Percentiles rank a stretch among this genome's conserved stretches.
Conservation (phyloP, 2,113 vertebrate species). For the Orycteropus afer region DNA sequence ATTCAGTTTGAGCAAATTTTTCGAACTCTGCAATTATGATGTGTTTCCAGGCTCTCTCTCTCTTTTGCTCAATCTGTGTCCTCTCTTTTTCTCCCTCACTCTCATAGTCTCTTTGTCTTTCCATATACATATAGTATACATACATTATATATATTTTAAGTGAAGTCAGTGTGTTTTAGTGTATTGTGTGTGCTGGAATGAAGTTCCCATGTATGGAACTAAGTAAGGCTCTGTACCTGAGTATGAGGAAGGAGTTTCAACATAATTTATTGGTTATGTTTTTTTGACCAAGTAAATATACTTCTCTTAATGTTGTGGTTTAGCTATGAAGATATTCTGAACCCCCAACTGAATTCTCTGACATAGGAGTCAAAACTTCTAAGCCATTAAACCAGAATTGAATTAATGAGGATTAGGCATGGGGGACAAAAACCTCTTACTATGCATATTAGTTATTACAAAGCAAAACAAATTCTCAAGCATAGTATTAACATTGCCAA, state of each 20-base stretch:
- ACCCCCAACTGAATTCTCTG: not conserved
- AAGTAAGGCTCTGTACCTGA: not conserved
- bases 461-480: slow-evolving; percentile 3
- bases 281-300: not conserved
- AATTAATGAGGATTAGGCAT: not conserved
- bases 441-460: not conserved
- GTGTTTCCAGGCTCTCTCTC: not conserved
- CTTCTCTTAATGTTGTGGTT: not conserved
- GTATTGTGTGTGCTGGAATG: not conserved
- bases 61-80: not conserved
- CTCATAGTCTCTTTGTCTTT: not conserved
- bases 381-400: not conserved
- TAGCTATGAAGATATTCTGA: not conserved
- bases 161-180: not conserved
- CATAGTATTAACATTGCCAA: not conserved
- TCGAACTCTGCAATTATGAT: not conserved
- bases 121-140: not conserved
- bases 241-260: not conserved
- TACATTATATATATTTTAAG: too few species aligned
- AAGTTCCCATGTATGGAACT: not conserved
- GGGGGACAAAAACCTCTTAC: not conserved
- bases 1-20: not conserved
- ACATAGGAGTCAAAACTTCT: not conserved
- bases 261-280: not conserved
- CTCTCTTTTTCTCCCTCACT: too few species aligned